Evolutionary conservation across 1,140 invertebrate species (phyloP), one percentile per base, ranked within the genome.

Genomic region (Pararge aegeria): DNA sequence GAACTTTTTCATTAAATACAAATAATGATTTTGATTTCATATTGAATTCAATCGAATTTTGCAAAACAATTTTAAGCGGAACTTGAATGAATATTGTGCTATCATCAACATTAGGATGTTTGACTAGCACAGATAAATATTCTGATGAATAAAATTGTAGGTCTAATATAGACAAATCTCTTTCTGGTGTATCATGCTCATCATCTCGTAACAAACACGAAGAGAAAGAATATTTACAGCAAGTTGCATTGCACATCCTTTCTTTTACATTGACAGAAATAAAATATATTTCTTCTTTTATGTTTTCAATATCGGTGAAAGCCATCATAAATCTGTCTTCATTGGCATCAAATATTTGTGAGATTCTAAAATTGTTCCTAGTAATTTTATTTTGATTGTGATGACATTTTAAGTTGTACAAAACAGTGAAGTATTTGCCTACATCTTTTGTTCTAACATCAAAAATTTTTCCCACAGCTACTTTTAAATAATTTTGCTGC

Each of bases 131-230:
- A 5, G 96, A 97, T 1, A 98, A 68, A 48, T 93, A 93, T 38
- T 94, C 94, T 27, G 93, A 88, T 0, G 95, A 96, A 87, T 97
- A 98, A 89, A 97, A 97, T 75, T 97, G 94, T 12, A 95, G 66
- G 79, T 96, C 95, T 27, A 93, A 67, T 19, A 93, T 83, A 40
- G 76, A 75, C 55, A 92, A 70, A 68, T 83, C 63, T 69, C 84
- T 71, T 73, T 84, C 70, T 68, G 80, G 63, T 71, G 70, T 56
- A 51, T 75, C 74, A 53, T 64, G 63, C 58, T 55, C 70, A 58
- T 55, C 70, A 55, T 75, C 65, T 67, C 84, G 62, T 68, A 91
- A 19, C 60, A 89, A 55, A 74, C 75, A 24, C 54, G 81, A 62
- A 60, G 85, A 71, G 73, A 89, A 80, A 12, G 67, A 66, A 59